Evolutionary conservation across 2,797 vertebrate genomes (phyloP), one percentile per base, ranked within the genome.

Genomic region (Crocidura indochinensis): DNA sequence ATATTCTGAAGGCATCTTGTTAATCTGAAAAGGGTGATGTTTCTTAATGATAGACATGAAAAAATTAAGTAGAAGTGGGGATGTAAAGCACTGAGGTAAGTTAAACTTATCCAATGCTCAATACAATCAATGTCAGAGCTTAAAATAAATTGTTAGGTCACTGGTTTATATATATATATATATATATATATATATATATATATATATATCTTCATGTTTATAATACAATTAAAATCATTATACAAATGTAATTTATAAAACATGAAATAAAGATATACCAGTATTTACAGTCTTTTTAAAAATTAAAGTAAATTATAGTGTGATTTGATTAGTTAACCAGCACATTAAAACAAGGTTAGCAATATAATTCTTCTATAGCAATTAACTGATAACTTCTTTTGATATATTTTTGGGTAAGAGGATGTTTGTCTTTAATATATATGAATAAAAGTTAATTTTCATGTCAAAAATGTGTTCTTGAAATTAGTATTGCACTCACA

Each of bases 1-100:
- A 76, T 88, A 69, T 78, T 88, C 51, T 86, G 29, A 88, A 90
- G 19, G 10, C 4, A n/a, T 85, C 14, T 84, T 15, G 4, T 74
- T 93, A 69, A 77, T 76, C 10, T 60, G 44, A 47, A 77, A 89
- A 82, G 17, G 15, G 83, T 68, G 14, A 49, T 15, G 47, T 80
- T 89, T 78, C 38, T 91, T 88, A 94, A 86, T 44, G n/a, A 77
- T 26, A 84, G 19, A 75, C 31, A 47, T 51, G 2, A 83, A 93
- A 87, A 47, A 47, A 53, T 47, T 87, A 77, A 29, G 17, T 27
- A 90, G 60, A 22, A 53, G 6, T 0, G 44, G 87, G 2, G 8
- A 51, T 15, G 17, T 3, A 4, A 78, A 71, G 12, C 31, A 84
- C 6, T 56, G 46, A 53, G 5, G 0, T 51, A 68, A 17, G 56